Evolutionary conservation across 2,888 invertebrate genomes (phyloP).

Genomic region (Notocelia uddmanniana): DNA sequence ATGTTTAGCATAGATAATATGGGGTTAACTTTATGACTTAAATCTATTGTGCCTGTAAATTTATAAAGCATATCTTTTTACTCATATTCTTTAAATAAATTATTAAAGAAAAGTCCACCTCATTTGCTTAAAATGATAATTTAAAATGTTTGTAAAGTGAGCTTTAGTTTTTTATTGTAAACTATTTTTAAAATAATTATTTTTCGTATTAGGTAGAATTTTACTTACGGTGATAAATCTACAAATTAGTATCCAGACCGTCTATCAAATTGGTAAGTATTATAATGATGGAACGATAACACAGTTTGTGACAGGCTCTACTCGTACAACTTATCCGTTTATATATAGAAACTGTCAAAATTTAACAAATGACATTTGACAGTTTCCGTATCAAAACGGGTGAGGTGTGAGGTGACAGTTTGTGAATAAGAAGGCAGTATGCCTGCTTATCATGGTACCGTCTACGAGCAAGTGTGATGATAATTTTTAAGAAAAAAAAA

Average conservation of each 20-base stretch:
- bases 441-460: no score
- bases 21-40: neutral
- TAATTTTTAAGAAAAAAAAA: no score
- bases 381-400: no score
- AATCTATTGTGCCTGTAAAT: neutral
- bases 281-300: neutral
- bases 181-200: neutral
- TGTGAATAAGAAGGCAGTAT: no score
- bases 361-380: no score
- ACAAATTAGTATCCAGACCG: neutral
- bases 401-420: no score
- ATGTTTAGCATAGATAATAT: neutral
- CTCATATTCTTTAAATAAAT: neutral
- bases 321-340: no score
- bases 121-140: constrained; percentile 21
- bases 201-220: neutral
- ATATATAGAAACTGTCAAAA: no score
- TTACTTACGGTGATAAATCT: neutral
- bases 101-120: neutral
- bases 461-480: no score
- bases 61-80: neutral
- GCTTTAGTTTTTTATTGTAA: neutral
- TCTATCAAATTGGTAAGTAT: neutral
- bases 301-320: no score
- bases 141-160: neutral